phyloP scores from a whole-genome alignment of 2,113 vertebrate species.

The Sigmodon hispidus region DNA sequence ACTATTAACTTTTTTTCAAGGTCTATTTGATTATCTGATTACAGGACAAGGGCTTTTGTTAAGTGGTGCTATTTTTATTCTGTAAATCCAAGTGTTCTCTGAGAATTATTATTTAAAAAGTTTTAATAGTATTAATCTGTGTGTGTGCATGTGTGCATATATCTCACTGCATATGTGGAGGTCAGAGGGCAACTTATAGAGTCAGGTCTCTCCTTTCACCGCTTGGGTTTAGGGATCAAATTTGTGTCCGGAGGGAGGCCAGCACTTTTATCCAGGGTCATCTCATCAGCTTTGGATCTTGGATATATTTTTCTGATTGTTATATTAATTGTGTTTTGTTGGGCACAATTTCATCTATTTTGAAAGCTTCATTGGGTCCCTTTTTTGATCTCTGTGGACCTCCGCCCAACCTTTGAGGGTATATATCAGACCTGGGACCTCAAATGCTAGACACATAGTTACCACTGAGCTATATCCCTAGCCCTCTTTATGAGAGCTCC shows the following conservation, averaged over 20 bases:
- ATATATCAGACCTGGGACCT: neutral
- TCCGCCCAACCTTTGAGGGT: neutral
- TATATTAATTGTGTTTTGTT: neutral
- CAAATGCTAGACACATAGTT: neutral
- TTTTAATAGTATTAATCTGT: neutral
- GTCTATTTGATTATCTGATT: neutral
- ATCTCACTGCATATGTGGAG: neutral
- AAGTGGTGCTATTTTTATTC: constrained; percentile 29
- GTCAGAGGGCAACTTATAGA: neutral
- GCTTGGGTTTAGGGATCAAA: neutral
- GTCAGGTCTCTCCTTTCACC: neutral
- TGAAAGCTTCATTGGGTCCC: neutral
- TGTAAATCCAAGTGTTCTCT: neutral
- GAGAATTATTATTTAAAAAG: neutral
- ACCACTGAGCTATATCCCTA: neutral
- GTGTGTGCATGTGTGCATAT: neutral
- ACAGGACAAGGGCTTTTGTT: neutral
- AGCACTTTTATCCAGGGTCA: neutral
- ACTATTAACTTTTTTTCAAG: neutral
- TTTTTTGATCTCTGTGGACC: too few species aligned
- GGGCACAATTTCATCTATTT: neutral
- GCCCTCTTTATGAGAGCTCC: neutral
- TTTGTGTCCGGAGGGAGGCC: neutral
- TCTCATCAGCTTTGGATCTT: neutral
- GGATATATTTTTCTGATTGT: constrained; percentile 21